These are phyloP conservation scores for Fringilla coelebs DNA, from an alignment of 2,797 vertebrate genomes.

Conservation along the genomic window DNA sequence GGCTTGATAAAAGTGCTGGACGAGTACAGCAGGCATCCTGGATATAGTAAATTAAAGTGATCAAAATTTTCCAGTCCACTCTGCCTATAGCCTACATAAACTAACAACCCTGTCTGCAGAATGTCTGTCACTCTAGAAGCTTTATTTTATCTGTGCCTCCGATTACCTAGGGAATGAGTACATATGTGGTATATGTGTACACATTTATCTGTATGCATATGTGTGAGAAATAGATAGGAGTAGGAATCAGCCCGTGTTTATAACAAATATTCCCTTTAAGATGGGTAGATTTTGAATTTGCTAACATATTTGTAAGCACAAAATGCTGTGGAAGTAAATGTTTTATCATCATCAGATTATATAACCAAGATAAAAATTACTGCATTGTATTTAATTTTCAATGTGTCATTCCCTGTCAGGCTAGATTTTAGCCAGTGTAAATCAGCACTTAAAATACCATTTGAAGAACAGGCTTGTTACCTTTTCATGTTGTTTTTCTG, in stretches of 20 bases:
- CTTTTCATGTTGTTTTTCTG: conserved; percentile 35
- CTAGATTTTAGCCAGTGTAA: conserved; percentile 34
- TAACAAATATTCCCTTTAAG: not conserved
- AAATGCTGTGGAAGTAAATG: not conserved
- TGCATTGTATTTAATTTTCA: conserved; percentile 43
- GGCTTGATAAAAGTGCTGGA: conserved; percentile 94
- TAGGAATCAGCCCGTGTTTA: not conserved
- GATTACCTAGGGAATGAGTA: conserved; percentile 70
- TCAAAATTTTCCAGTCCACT: conserved; percentile 98
- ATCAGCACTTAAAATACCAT: conserved; percentile 44
- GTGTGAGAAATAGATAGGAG: not conserved
- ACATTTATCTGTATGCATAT: conserved; percentile 19
- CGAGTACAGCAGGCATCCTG: conserved; percentile 86
- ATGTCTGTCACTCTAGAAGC: conserved; percentile 83
- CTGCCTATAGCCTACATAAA: conserved; percentile 91
- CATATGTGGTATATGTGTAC: conserved; percentile 10
- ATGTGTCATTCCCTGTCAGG: not conserved
- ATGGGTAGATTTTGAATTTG: not conserved
- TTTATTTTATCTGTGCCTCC: conserved; percentile 76
- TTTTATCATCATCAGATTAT: not conserved
- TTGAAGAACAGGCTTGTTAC: conserved; percentile 29
- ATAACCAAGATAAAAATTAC: not conserved
- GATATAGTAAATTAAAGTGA: conserved; percentile 99
- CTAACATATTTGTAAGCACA: not conserved
- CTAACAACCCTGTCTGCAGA: conserved; percentile 91